phyloP scores from a whole-genome alignment of 1,140 invertebrate species.

The Araneus ventricosus region DNA sequence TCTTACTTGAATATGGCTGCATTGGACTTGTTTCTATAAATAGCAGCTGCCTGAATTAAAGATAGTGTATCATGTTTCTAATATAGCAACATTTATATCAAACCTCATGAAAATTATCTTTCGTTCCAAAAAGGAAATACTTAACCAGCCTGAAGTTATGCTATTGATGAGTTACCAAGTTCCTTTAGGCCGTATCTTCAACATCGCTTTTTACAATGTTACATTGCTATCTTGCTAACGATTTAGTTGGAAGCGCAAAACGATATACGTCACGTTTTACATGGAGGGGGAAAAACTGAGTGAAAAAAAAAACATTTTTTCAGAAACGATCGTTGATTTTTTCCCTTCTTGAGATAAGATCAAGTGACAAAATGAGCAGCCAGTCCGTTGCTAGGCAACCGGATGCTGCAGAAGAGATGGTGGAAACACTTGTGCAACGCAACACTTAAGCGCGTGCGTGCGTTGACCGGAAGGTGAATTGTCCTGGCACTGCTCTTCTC shows the following conservation, averaged over 20 bases:
- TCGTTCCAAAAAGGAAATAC: no score
- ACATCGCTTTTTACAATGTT: background rate
- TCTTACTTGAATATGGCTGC: no score
- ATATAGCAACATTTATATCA: no score
- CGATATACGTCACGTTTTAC: background rate
- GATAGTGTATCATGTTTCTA: no score
- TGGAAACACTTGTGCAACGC: background rate
- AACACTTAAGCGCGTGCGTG: background rate
- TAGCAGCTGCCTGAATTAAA: no score
- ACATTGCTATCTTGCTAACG: background rate
- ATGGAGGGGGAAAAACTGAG: background rate
- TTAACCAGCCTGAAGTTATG: no score
- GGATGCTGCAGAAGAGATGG: no score
- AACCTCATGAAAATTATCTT: no score
- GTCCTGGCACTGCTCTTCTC: background rate
- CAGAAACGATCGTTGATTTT: background rate
- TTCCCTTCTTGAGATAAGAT: conserved; percentile 19
- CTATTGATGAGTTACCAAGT: background rate
- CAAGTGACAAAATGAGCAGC: background rate
- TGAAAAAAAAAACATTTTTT: background rate
- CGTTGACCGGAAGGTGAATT: conserved; percentile 42
- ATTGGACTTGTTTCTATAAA: no score
- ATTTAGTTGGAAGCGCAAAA: background rate
- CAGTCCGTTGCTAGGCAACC: background rate
- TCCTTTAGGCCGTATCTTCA: background rate